Base-by-base conservation (phyloP, 92 coral and sea anemone species). In the Hydrozoanthus gracilis region DNA sequence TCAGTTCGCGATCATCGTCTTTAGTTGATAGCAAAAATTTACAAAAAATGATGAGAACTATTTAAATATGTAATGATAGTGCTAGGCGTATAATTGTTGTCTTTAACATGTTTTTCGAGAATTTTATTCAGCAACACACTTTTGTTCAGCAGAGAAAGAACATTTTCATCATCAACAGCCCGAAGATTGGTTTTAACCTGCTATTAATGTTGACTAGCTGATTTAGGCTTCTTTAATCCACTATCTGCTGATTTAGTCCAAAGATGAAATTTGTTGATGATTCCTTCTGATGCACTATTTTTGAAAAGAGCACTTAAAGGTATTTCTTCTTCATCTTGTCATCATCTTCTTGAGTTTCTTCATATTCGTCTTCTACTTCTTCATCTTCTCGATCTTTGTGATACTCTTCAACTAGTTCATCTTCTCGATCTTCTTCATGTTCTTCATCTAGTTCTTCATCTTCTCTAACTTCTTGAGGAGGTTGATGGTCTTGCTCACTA, bases 61-160 rank as follows among this genome's bases (percentile, higher is more conserved):
- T 71, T 79, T 77, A 80, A 80, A 61, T 87, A 87, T 14, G 87
- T 71, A 80, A 79, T 79, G 52, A 70, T 71, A 8, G 82, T 87
- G 51, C 86, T 76, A 14, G 90, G 82, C 10, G 83, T 66, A 72
- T 79, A 71, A 58, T 80, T 72, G 55, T 87, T 87, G 39, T 78
- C 90, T 17, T 58, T 78, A 44, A 55, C 86, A 60, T 87, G 72
- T 51, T 67, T 79, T 65, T 54, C 76, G 6, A 87, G 45, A 70
- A 79, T 69, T 12, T 51, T 74, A 67, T 50, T 39, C 15, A 75
- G 48, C 47, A 87, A 56, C 58, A 87, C 86, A 70, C 52, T 69
- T 58, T 78, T 71, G 45, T 87, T 86, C 49, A 79, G 90, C 71
- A 87, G 87, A 68, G 80, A 87, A 68, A 51, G 27, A 51, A 87